Conservation (phyloP, 92 coral and sea anemone genomes). For the Meandrina meandrites region DNA sequence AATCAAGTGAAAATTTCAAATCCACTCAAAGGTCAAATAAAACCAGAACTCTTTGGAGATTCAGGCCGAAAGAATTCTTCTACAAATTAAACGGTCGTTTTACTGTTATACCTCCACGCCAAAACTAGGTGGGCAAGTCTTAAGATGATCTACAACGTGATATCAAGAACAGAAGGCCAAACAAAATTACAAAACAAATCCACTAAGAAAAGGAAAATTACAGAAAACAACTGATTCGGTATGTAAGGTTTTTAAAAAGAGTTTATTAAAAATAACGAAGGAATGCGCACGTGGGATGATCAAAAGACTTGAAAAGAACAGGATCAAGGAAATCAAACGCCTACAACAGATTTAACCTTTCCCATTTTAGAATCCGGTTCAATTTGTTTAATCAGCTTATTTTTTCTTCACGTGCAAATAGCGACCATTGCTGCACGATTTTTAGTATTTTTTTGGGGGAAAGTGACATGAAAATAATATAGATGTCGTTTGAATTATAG, state of each 20-base stretch:
- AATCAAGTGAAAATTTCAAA: too few species aligned
- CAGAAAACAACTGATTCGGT: not conserved
- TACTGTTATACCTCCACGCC: not conserved
- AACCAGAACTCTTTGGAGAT: too few species aligned
- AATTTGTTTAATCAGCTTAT: not conserved
- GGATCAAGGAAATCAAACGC: not conserved
- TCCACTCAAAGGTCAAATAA: too few species aligned
- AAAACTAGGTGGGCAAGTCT: not conserved
- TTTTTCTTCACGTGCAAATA: slow-evolving; percentile 11
- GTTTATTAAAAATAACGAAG: too few species aligned
- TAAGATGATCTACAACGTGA: too few species aligned
- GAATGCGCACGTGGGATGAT: not conserved
- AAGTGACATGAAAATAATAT: not conserved
- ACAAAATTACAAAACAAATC: too few species aligned
- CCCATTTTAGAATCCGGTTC: slow-evolving; percentile 4
- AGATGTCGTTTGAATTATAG: not conserved
- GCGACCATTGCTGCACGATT: slow-evolving; percentile 23
- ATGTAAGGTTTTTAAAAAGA: too few species aligned
- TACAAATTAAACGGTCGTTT: not conserved
- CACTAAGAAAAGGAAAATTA: too few species aligned
- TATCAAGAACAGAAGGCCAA: not conserved
- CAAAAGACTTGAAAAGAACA: not conserved
- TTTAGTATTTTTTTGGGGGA: not conserved
- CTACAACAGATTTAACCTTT: not conserved
- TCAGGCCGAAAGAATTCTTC: too few species aligned